Conservation (phyloP, 53 echinoderm and acorn worm genomes). For the Astropecten irregularis region DNA sequence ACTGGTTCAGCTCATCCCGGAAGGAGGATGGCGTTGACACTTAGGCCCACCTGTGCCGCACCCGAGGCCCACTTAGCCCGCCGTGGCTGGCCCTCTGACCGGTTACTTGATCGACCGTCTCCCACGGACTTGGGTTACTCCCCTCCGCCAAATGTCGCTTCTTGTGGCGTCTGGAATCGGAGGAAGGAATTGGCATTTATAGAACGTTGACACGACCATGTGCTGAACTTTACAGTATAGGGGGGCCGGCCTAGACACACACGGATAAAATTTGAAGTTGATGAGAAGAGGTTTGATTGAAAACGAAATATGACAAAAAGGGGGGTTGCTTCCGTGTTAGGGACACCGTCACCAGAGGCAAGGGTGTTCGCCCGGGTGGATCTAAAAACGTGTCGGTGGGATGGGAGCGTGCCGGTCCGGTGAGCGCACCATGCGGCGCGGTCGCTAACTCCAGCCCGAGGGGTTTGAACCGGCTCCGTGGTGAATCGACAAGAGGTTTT, state of each 20-base stretch:
- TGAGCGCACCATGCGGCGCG: conserved; percentile 32
- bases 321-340: too few relatives aligned
- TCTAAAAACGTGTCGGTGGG: conserved; percentile 35
- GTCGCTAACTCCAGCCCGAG: conserved; percentile 23
- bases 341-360: too few relatives aligned
- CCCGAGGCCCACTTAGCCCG: conserved; percentile 38
- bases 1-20: conserved; percentile 39
- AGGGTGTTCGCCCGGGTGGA: neutral
- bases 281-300: neutral
- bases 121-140: conserved; percentile 46
- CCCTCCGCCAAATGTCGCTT: conserved; percentile 13
- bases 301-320: too few relatives aligned
- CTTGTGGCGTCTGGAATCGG: too few relatives aligned
- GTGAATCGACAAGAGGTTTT: too few relatives aligned
- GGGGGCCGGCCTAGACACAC: too few relatives aligned
- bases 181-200: neutral
- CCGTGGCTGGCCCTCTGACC: conserved; percentile 21
- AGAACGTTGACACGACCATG: neutral
- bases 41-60: conserved; percentile 47
- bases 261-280: too few relatives aligned
- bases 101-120: neutral
- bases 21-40: conserved; percentile 50
- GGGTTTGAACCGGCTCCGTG: conserved; percentile 2
- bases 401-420: conserved; percentile 43
- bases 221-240: too few relatives aligned